phyloP scores from a whole-genome alignment of 1,140 invertebrate species.

The Ridgeia piscesae region DNA sequence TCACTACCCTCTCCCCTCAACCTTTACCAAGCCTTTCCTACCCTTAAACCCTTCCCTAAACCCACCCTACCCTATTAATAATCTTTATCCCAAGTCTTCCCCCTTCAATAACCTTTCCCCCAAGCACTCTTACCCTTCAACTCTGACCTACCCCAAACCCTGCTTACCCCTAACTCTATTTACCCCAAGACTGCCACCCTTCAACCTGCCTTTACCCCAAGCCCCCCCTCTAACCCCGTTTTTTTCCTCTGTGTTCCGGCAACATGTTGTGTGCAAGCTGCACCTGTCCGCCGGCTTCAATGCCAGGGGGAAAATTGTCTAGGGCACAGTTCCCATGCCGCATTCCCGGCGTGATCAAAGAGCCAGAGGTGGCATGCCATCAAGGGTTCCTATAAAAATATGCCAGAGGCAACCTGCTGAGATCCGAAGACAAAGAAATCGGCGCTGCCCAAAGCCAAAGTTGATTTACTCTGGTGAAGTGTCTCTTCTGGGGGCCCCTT shows the following conservation, averaged over 20 bases:
- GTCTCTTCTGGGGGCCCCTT: not conserved
- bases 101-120: too few relatives aligned
- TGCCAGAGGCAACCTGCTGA: conserved; percentile 40
- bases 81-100: too few relatives aligned
- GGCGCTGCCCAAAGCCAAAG: conserved; percentile 40
- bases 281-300: conserved; percentile 46
- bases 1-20: too few relatives aligned
- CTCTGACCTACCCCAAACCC: too few relatives aligned
- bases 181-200: too few relatives aligned
- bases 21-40: too few relatives aligned
- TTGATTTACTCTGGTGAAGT: conserved; percentile 9
- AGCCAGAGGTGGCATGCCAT: not conserved
- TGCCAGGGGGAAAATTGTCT: conserved; percentile 36
- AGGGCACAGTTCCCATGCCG: not conserved
- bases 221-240: not conserved
- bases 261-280: conserved; percentile 42
- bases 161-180: not conserved
- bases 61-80: too few relatives aligned
- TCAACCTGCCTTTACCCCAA: not conserved
- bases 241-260: conserved; percentile 31
- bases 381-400: not conserved
- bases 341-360: not conserved
- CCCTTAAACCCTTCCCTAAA: too few relatives aligned
- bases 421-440: conserved; percentile 27
- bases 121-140: too few relatives aligned